phyloP scores from a whole-genome alignment of 2,797 vertebrate genomes.

The Dendrocincla tyrannina region DNA sequence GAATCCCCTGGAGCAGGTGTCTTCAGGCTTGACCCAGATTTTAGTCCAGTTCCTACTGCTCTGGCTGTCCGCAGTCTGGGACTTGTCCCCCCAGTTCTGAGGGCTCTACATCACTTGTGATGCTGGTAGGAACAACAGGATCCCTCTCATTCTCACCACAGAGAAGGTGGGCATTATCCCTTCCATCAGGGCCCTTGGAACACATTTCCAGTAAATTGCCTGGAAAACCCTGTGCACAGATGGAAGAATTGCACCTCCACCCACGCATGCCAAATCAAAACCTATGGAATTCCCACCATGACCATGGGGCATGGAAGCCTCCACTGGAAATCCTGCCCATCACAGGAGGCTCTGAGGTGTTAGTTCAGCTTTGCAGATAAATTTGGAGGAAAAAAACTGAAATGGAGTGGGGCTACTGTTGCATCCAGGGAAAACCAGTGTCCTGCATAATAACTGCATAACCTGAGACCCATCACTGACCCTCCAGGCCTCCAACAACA shows the following conservation, averaged over 20 bases:
- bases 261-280: background rate
- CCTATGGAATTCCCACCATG: rapidly evolving
- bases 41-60: background rate
- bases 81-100: rapidly evolving
- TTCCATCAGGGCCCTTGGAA: background rate
- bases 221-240: background rate
- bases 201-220: background rate
- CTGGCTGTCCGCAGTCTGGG: background rate
- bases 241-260: background rate
- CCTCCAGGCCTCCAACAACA: background rate
- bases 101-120: rapidly evolving
- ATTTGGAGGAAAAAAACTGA: background rate
- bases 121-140: background rate
- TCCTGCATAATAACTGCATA: background rate
- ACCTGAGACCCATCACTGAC: background rate
- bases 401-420: background rate
- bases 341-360: background rate
- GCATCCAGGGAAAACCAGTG: background rate
- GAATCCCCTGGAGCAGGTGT: background rate
- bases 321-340: background rate
- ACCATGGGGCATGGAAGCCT: rapidly evolving
- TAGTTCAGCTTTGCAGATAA: background rate
- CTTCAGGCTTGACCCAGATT: background rate
- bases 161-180: background rate
- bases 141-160: background rate